A percentile compares a stretch with the other conserved stretches of the same genome.
Evolutionary conservation across 2,797 vertebrate species (phyloP).

Genomic region (Trachops cirrhosus): DNA sequence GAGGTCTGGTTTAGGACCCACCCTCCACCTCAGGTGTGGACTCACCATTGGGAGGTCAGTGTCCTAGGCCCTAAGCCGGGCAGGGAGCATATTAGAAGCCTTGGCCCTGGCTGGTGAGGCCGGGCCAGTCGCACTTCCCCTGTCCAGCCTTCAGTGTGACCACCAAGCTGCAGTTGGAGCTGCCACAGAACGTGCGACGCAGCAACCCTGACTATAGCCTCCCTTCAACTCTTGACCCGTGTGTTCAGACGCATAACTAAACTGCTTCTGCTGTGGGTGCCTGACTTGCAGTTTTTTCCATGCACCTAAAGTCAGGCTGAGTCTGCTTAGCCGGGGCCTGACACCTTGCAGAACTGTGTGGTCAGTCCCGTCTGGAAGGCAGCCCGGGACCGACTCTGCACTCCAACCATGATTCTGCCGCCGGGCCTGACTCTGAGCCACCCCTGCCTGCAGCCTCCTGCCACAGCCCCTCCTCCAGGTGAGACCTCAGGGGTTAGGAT

Average conservation of each 20-base stretch:
- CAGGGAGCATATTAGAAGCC: not conserved
- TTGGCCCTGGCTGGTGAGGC: not conserved
- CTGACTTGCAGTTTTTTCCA: not conserved
- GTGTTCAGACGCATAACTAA: not conserved
- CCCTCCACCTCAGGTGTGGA: not conserved
- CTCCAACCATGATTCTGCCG: not conserved
- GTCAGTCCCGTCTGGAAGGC: not conserved
- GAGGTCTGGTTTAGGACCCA: not conserved
- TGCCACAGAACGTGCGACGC: accelerated
- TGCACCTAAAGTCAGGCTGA: not conserved
- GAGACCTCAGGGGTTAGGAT: not conserved
- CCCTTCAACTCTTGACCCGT: not conserved
- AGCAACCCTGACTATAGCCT: not conserved
- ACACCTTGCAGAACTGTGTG: not conserved
- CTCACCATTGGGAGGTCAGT: not conserved
- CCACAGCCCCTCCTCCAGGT: not conserved
- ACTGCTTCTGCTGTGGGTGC: not conserved
- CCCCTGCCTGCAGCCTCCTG: not conserved
- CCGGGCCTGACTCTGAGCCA: not conserved
- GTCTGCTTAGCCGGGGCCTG: not conserved
- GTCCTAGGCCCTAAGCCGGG: not conserved
- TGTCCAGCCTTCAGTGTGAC: not conserved
- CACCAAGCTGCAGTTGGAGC: not conserved
- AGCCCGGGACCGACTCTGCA: not conserved
- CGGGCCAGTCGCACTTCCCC: not conserved